Evolutionary conservation across 2,888 invertebrate species (phyloP).

Genomic region (Drosophila mayaguana): DNA sequence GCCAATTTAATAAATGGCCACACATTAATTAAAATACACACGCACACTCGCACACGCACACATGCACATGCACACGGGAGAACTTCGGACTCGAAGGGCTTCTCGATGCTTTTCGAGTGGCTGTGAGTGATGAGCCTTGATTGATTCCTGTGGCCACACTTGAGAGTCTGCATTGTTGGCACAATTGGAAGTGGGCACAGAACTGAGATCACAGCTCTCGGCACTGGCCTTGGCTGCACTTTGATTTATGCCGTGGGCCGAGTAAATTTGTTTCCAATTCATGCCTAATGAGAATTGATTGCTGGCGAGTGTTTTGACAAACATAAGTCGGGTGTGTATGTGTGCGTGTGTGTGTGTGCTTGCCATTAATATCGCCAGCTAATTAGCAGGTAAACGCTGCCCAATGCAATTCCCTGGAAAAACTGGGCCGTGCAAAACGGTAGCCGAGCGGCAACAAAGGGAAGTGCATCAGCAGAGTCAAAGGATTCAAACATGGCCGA

Average conservation of each 20-base stretch:
- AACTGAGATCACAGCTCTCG: not conserved
- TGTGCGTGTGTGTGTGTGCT: constrained; percentile 13
- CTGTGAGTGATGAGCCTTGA: constrained; percentile 82
- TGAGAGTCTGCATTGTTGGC: constrained; percentile 72
- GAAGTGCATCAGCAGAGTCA: constrained; percentile 43
- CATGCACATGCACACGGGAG: constrained; percentile 47
- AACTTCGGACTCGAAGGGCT: constrained; percentile 35
- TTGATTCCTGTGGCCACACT: constrained; percentile 83
- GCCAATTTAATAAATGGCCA: constrained; percentile 84
- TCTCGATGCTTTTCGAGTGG: constrained; percentile 47
- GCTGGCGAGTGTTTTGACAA: constrained; percentile 81
- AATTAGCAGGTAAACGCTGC: constrained; percentile 64
- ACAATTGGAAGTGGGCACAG: constrained; percentile 56
- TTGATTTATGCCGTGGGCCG: constrained; percentile 66
- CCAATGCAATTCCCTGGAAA: constrained; percentile 44
- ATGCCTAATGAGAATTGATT: constrained; percentile 82
- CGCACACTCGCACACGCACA: constrained; percentile 36
- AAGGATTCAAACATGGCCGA: constrained; percentile 23
- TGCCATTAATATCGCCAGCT: constrained; percentile 52
- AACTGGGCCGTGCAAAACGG: constrained; percentile 40
- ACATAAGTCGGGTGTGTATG: constrained; percentile 31
- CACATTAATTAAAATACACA: constrained; percentile 81
- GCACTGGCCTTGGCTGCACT: constrained; percentile 63
- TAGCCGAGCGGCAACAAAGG: constrained; percentile 47
- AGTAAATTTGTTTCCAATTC: constrained; percentile 76